Base-by-base conservation (phyloP, 2,888 invertebrate genomes). In the Cremastobaeus sp. region DNA sequence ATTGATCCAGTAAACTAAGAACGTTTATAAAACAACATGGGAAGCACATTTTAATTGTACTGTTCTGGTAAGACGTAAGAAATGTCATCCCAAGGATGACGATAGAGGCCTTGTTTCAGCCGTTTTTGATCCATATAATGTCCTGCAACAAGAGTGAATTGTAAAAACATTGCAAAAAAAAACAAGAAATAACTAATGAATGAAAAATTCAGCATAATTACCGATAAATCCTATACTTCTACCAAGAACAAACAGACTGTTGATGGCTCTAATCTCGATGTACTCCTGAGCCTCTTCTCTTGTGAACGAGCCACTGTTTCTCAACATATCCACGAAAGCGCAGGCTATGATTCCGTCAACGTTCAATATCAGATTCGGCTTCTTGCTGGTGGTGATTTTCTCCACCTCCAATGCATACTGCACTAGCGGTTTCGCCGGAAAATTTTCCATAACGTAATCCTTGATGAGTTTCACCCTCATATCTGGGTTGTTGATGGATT, bases 31-130 rank as follows among this genome's bases (percentile, higher is more conserved):
- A 30, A 41, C 37, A 55, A 30, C 20, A 21, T 48, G 20, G 37
- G n/a, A 41, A 47, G 14, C n/a, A 12, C 15, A 0, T 4, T 62
- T 81, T 83, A 89, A 78, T 90, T 89, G 85, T 92, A 92, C 83
- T 92, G 91, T 82, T 95, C 95, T 3, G 95, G 95, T 84, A 95
- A 89, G 73, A 95, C 93, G 86, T 95, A 95, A 0, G 94, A 94
- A 89, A 99, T 99, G 88, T 99, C 99, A 87, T 99, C 99, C 99
- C 99, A 99, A 0, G 99, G 99, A 89, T 99, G 99, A 81, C 99
- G 94, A 89, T 99, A 99, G 2, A 99, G 91, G 4, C 99, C 99
- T 89, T 99, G 99, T 86, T 99, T 99, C 89, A 99, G 91, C 77
- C 99, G 91, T 90, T 97, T 98, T 90, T 99, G 99, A 89, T 99